These are phyloP conservation scores for Microcebus tavaratra DNA, from an alignment of 2,113 vertebrate genomes.

Conservation along the genomic window DNA sequence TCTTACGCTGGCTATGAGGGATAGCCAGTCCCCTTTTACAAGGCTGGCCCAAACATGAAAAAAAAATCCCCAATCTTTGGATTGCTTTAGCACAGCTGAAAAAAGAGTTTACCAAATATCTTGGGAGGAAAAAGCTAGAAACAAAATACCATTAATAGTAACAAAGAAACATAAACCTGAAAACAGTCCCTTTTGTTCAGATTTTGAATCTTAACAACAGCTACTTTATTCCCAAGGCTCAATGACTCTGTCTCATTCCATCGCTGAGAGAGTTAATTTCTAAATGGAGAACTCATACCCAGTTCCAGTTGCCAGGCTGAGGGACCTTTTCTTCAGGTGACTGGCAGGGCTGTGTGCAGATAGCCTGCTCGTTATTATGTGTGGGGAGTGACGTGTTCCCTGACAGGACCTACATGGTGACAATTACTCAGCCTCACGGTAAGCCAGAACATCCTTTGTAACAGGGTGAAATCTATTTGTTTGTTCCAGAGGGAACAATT, in stretches of 20 bases:
- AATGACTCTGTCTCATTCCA: not conserved
- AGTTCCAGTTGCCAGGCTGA: not conserved
- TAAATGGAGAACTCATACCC: not conserved
- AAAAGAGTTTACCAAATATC: not conserved
- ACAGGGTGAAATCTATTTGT: slow-evolving; percentile 5
- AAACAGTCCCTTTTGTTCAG: not conserved
- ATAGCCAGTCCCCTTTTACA: not conserved
- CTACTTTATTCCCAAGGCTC: not conserved
- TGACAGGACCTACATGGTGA: not conserved
- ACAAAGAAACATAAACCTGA: not conserved
- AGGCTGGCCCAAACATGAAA: not conserved
- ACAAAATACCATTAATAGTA: not conserved
- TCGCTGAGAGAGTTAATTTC: not conserved
- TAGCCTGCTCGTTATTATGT: not conserved
- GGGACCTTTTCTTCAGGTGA: not conserved
- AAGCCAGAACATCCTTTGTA: not conserved
- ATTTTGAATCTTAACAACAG: not conserved
- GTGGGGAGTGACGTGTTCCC: not conserved
- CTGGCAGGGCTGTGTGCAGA: not conserved
- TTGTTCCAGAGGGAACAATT: slow-evolving; percentile 43
- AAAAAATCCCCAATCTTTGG: not conserved
- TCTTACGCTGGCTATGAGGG: not conserved
- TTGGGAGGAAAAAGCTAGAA: not conserved
- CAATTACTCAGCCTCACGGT: not conserved
- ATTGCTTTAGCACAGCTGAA: not conserved